Evolutionary conservation across 2,888 invertebrate species (phyloP).

Genomic region (Cephalotes varians): DNA sequence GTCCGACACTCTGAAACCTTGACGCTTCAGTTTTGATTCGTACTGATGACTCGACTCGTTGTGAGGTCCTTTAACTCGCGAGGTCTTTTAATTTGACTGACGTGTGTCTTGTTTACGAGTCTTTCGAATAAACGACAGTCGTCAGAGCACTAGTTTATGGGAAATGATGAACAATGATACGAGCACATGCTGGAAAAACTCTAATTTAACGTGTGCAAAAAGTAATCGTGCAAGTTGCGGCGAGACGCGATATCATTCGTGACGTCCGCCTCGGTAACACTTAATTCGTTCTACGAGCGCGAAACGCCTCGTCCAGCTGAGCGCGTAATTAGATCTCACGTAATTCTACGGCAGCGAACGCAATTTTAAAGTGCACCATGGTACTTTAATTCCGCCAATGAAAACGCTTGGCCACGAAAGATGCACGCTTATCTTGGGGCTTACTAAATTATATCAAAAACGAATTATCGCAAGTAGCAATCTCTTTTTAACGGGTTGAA

Average conservation of each 20-base stretch:
- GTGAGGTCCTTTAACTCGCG: conserved; percentile 7
- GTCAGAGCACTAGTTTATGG: not conserved
- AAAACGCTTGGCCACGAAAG: not conserved
- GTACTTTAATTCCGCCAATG: conserved; percentile 9
- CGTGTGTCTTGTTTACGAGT: conserved; percentile 2
- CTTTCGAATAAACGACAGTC: not conserved
- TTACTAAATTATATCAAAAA: not conserved
- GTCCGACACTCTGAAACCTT: not conserved
- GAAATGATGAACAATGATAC: not conserved
- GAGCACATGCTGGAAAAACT: not conserved
- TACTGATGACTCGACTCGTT: not conserved
- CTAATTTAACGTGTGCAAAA: conserved; percentile 22
- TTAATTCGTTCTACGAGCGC: conserved; percentile 25
- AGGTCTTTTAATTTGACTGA: conserved; percentile 10
- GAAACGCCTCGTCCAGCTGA: conserved; percentile 35
- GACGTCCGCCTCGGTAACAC: conserved; percentile 1
- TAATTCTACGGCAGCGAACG: conserved; percentile 25
- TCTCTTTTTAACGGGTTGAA: not conserved
- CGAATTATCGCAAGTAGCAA: not conserved
- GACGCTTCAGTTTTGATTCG: not conserved
- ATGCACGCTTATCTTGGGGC: not conserved
- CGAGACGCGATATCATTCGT: not conserved
- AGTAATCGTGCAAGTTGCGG: not conserved
- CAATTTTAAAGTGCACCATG: conserved; percentile 21
- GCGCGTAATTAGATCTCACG: conserved; percentile 45